These are phyloP conservation scores for Porites divaricata DNA, from an alignment of 92 coral and sea anemone species.

Conservation along the genomic window DNA sequence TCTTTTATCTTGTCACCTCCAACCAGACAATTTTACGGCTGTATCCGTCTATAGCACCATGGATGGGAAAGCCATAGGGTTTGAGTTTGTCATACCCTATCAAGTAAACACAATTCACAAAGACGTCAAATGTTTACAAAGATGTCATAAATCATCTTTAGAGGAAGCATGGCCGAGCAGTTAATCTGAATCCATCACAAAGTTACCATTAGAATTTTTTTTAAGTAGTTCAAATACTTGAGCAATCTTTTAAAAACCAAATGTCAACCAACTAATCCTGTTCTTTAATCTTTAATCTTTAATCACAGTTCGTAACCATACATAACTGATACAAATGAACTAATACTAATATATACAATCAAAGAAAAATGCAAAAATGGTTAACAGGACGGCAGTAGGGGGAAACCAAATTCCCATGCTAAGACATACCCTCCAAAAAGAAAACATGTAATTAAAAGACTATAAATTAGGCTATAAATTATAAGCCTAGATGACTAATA, in stretches of 20 bases:
- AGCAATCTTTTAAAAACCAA: background rate
- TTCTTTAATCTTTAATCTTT: too few species aligned
- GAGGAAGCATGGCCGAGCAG: slow-evolving; percentile 14
- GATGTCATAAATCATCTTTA: slow-evolving; percentile 5
- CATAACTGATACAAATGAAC: too few species aligned
- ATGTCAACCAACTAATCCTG: slow-evolving; percentile 2
- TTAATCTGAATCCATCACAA: slow-evolving; percentile 5
- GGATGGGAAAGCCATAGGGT: slow-evolving; percentile 54
- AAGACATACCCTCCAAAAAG: too few species aligned
- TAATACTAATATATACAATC: too few species aligned
- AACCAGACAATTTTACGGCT: slow-evolving; percentile 59
- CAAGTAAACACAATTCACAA: slow-evolving; percentile 9
- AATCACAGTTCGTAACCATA: too few species aligned
- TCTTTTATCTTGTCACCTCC: slow-evolving; percentile 49
- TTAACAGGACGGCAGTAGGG: too few species aligned
- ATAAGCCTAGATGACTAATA: too few species aligned
- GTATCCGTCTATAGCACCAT: slow-evolving; percentile 54
- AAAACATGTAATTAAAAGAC: too few species aligned
- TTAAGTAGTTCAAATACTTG: background rate
- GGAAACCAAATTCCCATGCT: too few species aligned
- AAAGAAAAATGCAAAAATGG: too few species aligned
- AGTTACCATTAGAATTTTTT: slow-evolving; percentile 6
- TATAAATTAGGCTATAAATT: too few species aligned
- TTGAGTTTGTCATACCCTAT: slow-evolving; percentile 63
- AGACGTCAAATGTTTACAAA: slow-evolving; percentile 14